A percentile compares a stretch with the other conserved stretches of the same genome.
Evolutionary conservation across 2,888 invertebrate genomes (phyloP).

Genomic region (Patella caerulea): DNA sequence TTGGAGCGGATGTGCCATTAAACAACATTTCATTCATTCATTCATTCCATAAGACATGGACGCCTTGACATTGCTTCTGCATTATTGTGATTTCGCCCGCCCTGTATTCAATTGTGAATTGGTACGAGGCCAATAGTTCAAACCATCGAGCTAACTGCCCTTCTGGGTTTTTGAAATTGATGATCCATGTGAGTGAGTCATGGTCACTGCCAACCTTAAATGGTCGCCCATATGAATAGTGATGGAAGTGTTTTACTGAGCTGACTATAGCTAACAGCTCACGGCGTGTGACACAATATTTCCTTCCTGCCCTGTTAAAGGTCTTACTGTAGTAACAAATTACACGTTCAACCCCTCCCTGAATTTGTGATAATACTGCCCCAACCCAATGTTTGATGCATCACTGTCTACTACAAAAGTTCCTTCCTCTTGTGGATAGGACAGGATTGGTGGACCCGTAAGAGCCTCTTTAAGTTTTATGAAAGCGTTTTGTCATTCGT

Average conservation of each 20-base stretch:
- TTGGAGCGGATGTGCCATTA: too few species aligned
- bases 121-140: conserved; percentile 28
- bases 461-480: background rate
- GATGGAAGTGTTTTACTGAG: conserved; percentile 36
- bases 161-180: background rate
- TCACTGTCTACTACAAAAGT: conserved; percentile 1
- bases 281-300: conserved; percentile 29
- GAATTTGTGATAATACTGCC: background rate
- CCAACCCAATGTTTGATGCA: background rate
- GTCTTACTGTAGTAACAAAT: conserved; percentile 28
- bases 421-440: background rate
- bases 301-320: conserved; percentile 25
- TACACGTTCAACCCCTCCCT: conserved; percentile 25
- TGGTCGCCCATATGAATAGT: conserved; percentile 35
- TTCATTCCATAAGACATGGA: too few species aligned
- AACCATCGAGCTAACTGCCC: background rate
- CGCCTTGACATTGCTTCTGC: conserved; percentile 30
- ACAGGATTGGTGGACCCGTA: background rate
- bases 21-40: too few species aligned
- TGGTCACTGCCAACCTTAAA: conserved; percentile 36
- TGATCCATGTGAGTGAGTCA: conserved; percentile 21
- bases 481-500: background rate
- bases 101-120: conserved; percentile 23
- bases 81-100: conserved; percentile 28
- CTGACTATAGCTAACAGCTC: conserved; percentile 32